Evolutionary conservation across 2,113 vertebrate genomes (phyloP).

Genomic region (Malurus elegans): DNA sequence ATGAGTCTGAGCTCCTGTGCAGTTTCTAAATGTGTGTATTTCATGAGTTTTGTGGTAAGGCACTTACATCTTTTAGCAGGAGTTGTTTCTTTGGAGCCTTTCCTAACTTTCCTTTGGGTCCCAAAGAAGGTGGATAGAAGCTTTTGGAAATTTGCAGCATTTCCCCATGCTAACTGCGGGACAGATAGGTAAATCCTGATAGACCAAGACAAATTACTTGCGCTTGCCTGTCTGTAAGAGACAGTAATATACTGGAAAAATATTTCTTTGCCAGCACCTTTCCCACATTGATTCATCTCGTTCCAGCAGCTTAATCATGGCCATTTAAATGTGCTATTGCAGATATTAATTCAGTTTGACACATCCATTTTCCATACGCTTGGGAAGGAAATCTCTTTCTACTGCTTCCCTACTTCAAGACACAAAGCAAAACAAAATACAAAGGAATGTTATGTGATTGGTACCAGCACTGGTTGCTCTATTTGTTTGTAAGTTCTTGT

Average conservation of each 20-base stretch:
- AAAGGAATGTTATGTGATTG: not conserved
- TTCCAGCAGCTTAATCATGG: conserved; percentile 59
- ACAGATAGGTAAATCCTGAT: conserved; percentile 39
- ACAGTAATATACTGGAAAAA: conserved; percentile 46
- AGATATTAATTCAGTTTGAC: conserved; percentile 56
- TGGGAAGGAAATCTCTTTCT: conserved; percentile 42
- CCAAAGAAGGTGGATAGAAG: not conserved
- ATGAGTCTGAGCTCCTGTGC: not conserved
- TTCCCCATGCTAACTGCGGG: not conserved
- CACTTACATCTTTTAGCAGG: not conserved
- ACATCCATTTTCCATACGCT: conserved; percentile 49
- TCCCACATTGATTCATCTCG: conserved; percentile 35
- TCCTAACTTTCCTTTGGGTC: not conserved
- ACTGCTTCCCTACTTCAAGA: not conserved
- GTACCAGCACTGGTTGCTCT: conserved; percentile 26
- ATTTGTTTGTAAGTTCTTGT: conserved; percentile 26
- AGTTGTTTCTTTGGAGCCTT: not conserved
- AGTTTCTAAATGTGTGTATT: not conserved
- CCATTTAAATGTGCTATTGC: conserved; percentile 52
- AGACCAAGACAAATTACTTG: conserved; percentile 31
- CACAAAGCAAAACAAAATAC: conserved; percentile 23
- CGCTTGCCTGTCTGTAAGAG: conserved; percentile 36
- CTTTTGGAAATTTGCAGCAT: not conserved
- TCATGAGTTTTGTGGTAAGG: not conserved
- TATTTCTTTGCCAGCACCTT: conserved; percentile 55